phyloP scores from a whole-genome alignment of 2,888 invertebrate species.

The Tachina lurida region DNA sequence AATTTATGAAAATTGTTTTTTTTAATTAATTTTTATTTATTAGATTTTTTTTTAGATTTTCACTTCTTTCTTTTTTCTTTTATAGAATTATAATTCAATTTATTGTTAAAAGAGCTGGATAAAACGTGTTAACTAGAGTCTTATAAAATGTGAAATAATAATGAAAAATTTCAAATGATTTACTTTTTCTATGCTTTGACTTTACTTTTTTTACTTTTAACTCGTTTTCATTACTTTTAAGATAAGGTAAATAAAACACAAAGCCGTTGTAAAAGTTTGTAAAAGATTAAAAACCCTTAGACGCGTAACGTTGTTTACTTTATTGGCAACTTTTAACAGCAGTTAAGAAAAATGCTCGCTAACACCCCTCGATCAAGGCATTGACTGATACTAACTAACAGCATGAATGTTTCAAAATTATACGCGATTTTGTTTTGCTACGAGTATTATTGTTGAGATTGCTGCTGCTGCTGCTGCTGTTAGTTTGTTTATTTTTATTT shows the following conservation, averaged over 20 bases:
- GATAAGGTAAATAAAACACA: conserved; percentile 45
- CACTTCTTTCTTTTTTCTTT: neutral
- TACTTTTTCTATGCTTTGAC: conserved; percentile 46
- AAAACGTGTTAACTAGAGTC: conserved; percentile 73
- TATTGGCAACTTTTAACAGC: neutral
- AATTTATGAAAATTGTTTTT: neutral
- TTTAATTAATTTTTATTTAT: neutral
- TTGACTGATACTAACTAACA: conserved; percentile 63
- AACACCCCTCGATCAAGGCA: conserved; percentile 57
- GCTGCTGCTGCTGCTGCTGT: conserved; percentile 24
- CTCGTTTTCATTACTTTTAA: conserved; percentile 6
- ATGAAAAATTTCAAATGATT: conserved; percentile 57
- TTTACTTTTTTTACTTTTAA: neutral
- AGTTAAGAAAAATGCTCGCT: conserved; percentile 15
- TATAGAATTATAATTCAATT: neutral
- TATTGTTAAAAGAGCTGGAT: neutral
- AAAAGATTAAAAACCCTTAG: conserved; percentile 31
- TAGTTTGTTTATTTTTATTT: no score
- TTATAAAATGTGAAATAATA: conserved; percentile 77
- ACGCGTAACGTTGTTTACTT: neutral
- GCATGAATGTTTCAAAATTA: conserved; percentile 61
- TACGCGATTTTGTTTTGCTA: conserved; percentile 32
- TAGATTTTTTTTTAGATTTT: conserved; percentile 7
- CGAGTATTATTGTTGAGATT: conserved; percentile 24
- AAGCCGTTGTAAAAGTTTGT: conserved; percentile 37